Evolutionary conservation across 2,113 vertebrate species (phyloP).

Genomic region (Excalfactoria chinensis): DNA sequence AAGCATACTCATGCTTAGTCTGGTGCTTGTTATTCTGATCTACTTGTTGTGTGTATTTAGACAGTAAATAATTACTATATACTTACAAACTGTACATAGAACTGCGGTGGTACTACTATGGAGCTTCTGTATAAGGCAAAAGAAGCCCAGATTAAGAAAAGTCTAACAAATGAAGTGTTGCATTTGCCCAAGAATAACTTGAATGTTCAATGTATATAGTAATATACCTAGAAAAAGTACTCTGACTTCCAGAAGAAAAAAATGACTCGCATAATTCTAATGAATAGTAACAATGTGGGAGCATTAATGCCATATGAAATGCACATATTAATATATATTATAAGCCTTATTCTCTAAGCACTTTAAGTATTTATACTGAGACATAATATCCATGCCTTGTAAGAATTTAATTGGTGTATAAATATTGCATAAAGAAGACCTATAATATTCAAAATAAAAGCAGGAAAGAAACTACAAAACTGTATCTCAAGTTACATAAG

Average conservation of each 20-base stretch:
- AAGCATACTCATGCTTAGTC: not conserved
- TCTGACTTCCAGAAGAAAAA: rapidly evolving
- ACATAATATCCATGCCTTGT: not conserved
- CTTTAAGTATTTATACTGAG: not conserved
- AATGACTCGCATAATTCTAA: rapidly evolving
- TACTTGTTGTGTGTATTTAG: not conserved
- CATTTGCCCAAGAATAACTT: not conserved
- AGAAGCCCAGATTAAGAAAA: not conserved
- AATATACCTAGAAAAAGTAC: not conserved
- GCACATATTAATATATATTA: not conserved
- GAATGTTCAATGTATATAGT: not conserved
- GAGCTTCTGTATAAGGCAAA: not conserved
- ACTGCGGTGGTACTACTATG: not conserved
- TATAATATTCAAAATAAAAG: not conserved
- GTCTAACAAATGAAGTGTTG: not conserved
- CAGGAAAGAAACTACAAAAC: not conserved
- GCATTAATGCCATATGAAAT: not conserved
- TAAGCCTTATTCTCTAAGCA: not conserved
- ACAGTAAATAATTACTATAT: not conserved
- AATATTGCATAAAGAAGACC: not conserved
- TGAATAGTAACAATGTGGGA: not conserved
- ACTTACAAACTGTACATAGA: not conserved
- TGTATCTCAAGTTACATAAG: not conserved
- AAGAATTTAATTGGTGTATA: not conserved
- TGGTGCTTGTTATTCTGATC: not conserved